phyloP scores from a whole-genome alignment of 2,797 vertebrate genomes.

The Peromyscus melanophrys region DNA sequence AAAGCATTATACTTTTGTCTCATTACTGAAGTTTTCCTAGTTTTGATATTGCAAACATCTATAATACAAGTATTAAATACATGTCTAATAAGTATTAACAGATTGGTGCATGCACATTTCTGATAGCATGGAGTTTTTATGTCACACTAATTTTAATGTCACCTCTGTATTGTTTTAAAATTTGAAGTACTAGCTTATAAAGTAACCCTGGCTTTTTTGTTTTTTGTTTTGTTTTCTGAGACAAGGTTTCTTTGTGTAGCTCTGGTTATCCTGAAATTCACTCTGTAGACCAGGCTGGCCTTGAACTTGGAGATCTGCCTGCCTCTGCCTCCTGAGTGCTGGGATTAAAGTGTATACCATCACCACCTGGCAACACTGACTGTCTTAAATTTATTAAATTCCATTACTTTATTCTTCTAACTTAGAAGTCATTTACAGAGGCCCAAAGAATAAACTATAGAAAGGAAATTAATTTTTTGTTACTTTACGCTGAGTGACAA shows the following conservation, averaged over 20 bases:
- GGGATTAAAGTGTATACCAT: background rate
- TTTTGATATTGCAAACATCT: conserved; percentile 20
- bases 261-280: background rate
- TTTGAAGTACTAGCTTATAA: conserved; percentile 51
- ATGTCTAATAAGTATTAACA: conserved; percentile 34
- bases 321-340: background rate
- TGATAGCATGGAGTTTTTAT: conserved; percentile 36
- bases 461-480: conserved; percentile 61
- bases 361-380: background rate
- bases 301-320: background rate
- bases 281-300: too few relatives aligned
- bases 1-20: conserved; percentile 36
- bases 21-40: background rate
- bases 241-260: background rate
- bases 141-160: background rate
- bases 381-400: conserved; percentile 63
- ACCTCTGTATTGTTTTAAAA: conserved; percentile 62
- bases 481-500: conserved; percentile 56
- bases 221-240: background rate
- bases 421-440: conserved; percentile 50
- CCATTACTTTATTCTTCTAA: conserved; percentile 54
- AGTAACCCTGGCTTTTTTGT: background rate
- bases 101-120: background rate
- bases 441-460: background rate
- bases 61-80: conserved; percentile 11